These are phyloP conservation scores for Pterostichus madidus DNA, from an alignment of 2,888 invertebrate genomes.

Conservation along the genomic window DNA sequence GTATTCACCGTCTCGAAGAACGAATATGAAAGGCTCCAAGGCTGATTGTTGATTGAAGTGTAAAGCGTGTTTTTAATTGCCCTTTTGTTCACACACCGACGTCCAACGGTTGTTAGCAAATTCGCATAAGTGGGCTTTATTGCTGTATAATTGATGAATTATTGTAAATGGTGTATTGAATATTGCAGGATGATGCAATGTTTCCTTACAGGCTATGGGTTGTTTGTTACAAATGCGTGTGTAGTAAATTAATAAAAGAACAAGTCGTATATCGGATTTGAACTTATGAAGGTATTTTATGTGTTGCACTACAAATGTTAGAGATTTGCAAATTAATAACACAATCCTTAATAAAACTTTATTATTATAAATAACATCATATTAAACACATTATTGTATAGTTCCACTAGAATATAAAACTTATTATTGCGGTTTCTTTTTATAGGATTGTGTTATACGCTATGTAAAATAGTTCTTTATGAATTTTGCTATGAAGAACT, in stretches of 20 bases:
- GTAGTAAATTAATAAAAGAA: not conserved
- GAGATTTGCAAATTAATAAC: too few relatives aligned
- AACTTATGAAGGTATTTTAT: too few relatives aligned
- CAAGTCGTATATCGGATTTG: too few relatives aligned
- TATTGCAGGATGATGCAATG: constrained; percentile 20
- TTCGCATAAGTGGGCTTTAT: constrained; percentile 35
- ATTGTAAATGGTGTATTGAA: constrained; percentile 2
- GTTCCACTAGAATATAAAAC: too few relatives aligned
- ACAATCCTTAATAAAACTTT: too few relatives aligned
- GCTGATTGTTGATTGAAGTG: constrained; percentile 23
- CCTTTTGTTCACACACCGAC: constrained; percentile 21
- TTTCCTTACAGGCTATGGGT: not conserved
- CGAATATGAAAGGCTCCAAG: constrained; percentile 21
- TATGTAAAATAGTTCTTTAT: too few relatives aligned
- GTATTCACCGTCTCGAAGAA: constrained; percentile 3
- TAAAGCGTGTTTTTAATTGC: constrained; percentile 35
- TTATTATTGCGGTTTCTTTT: too few relatives aligned
- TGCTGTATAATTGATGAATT: constrained; percentile 36
- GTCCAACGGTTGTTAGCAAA: constrained; percentile 10
- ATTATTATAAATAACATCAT: too few relatives aligned
- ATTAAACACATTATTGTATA: too few relatives aligned
- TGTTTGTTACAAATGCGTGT: not conserved
- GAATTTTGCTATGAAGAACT: too few relatives aligned
- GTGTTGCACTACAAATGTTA: too few relatives aligned
- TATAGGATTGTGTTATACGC: too few relatives aligned